Conservation (phyloP, 2,888 invertebrate genomes). For the Ferrisia virgata region DNA sequence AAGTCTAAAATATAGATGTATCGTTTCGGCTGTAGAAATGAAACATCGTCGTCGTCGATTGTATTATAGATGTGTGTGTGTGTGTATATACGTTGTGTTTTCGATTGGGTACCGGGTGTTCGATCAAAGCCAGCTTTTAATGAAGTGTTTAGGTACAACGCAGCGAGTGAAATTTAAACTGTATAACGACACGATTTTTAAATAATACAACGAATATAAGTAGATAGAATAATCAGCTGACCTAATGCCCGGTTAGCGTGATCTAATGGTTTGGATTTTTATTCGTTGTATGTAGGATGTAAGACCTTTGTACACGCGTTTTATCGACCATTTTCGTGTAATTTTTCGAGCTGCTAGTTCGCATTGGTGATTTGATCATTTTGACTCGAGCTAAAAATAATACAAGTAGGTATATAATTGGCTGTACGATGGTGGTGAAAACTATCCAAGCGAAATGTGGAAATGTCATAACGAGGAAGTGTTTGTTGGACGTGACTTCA, state of each 20-base stretch:
- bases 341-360: not conserved
- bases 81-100: no score
- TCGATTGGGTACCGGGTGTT: not conserved
- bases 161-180: not conserved
- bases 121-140: not conserved
- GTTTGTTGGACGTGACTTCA: not conserved
- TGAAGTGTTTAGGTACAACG: not conserved
- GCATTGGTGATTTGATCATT: not conserved
- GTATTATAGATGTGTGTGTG: no score
- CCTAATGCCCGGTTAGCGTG: not conserved
- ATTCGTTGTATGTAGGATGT: not conserved
- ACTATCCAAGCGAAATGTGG: not conserved
- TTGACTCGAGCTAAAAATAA: not conserved
- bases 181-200: not conserved
- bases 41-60: no score
- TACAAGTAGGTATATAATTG: no score
- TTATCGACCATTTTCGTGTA: not conserved
- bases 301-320: not conserved
- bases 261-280: not conserved
- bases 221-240: slow-evolving; percentile 11
- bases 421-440: not conserved
- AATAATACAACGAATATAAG: not conserved
- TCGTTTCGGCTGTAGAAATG: not conserved
- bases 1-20: not conserved
- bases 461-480: not conserved